Conservation (phyloP, 2,888 invertebrate genomes). For the Euclidia mi region DNA sequence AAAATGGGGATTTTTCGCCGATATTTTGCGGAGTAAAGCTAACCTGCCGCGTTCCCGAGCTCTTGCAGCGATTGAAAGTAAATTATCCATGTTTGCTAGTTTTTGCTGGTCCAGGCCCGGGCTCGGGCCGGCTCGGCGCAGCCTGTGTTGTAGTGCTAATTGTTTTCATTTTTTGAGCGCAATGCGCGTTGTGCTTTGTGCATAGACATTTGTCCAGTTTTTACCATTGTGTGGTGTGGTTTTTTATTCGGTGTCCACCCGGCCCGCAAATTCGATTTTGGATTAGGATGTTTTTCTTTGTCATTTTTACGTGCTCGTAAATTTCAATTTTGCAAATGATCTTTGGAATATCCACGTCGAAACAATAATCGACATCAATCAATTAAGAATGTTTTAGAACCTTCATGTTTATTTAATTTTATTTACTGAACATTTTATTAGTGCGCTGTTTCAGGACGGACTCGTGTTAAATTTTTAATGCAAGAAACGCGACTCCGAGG, state of each 20-base stretch:
- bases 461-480: conserved; percentile 82
- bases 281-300: conserved; percentile 43
- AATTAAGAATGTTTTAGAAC: conserved; percentile 23
- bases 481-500: conserved; percentile 79
- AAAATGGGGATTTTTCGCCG: conserved; percentile 57
- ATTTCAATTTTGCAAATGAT: conserved; percentile 7
- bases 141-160: conserved; percentile 67
- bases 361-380: conserved; percentile 30
- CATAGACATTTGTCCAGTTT: conserved; percentile 61
- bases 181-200: conserved; percentile 52
- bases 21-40: conserved; percentile 65
- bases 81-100: conserved; percentile 70
- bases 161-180: conserved; percentile 74
- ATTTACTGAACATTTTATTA: conserved; percentile 65
- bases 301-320: conserved; percentile 8
- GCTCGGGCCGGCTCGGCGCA: conserved; percentile 48
- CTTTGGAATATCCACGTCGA: conserved; percentile 3
- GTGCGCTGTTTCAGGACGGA: conserved; percentile 63
- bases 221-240: conserved; percentile 60
- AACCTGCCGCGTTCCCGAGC: conserved; percentile 59
- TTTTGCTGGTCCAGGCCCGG: conserved; percentile 64
- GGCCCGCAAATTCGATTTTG: conserved; percentile 57
- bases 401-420: conserved; percentile 63
- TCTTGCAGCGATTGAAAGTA: conserved; percentile 77
- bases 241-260: conserved; percentile 60